These are phyloP conservation scores for Brachyopa scutellaris DNA, from an alignment of 2,888 invertebrate genomes.

Conservation along the genomic window DNA sequence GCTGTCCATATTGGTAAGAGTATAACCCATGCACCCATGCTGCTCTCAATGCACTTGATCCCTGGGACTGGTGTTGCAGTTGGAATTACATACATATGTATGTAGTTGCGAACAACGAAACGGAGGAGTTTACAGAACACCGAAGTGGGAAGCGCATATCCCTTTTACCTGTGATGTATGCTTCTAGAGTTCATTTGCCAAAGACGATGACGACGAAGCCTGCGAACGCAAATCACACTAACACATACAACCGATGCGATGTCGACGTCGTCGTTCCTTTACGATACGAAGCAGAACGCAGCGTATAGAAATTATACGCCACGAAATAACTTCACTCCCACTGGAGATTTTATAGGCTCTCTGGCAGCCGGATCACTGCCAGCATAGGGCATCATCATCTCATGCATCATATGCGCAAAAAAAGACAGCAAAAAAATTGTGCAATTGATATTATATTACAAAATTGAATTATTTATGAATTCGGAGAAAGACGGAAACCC, in stretches of 20 bases:
- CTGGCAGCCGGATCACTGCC: constrained; percentile 43
- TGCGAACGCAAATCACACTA: constrained; percentile 66
- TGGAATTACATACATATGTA: constrained; percentile 17
- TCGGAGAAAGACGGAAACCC: constrained; percentile 71
- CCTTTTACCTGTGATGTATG: constrained; percentile 63
- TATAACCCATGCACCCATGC: constrained; percentile 8
- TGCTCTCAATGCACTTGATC: constrained; percentile 60
- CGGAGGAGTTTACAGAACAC: constrained; percentile 7
- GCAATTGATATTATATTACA: constrained; percentile 71
- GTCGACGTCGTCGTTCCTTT: too few species aligned
- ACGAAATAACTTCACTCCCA: constrained; percentile 71
- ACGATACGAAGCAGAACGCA: constrained; percentile 36
- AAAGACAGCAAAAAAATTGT: constrained; percentile 32
- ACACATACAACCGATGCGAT: constrained; percentile 12
- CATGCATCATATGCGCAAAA: constrained; percentile 54
- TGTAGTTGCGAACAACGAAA: constrained; percentile 10
- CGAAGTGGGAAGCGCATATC: constrained; percentile 42
- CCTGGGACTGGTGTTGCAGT: constrained; percentile 22
- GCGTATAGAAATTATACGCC: constrained; percentile 67
- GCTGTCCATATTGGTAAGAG: constrained; percentile 52
- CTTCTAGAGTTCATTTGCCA: constrained; percentile 67
- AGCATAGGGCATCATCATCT: constrained; percentile 41
- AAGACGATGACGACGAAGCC: not conserved
- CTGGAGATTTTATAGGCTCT: constrained; percentile 50
- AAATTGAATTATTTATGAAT: constrained; percentile 73